Evolutionary conservation across 2,113 vertebrate genomes (phyloP), one percentile per base, ranked within the genome.

Genomic region (Natator depressus): DNA sequence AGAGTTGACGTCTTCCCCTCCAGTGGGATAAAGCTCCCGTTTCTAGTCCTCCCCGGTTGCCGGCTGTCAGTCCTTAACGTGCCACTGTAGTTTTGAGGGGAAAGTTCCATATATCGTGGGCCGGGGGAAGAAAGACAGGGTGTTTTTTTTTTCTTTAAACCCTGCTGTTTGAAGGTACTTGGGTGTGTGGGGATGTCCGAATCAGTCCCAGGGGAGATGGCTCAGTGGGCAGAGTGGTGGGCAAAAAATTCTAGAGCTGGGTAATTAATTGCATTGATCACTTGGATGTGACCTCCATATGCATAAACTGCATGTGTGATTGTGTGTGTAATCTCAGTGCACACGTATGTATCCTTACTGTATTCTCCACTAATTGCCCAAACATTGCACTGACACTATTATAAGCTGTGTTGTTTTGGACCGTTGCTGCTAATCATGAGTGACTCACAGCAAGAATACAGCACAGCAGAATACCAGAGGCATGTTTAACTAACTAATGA

Each of bases 401-500:
- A 49, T 35, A 69, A 92, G 35, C 31, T 7, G 54, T 51, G 49
- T 27, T 85, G 24, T 53, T 24, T 85, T 85, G 75, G 75, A 80
- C 75, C 75, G 38, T 59, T 80, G 55, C 81, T 88, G 86, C 51
- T 92, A 31, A 72, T 92, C 88, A 78, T 13, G 49, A 59, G 75
- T 92, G 91, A 92, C 81, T 92, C 91, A 88, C 65, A 54, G 82
- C 80, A 49, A 80, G 87, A 57, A 57, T 72, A 55, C 81, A 80
- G 80, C 81, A 49, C 54, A 88, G 88, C 80, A 84, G 84, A 88
- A 80, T 88, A 88, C 91, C 54, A 84, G 42, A 92, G 86, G 72
- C 75, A 38, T 88, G 72, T 88, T 88, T 92, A 92, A 92, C 57
- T 46, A 69, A 88, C 85, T 38, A 84, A 88, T 92, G 91, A 92